phyloP scores from a whole-genome alignment of 1,140 invertebrate species.

The Pinna nobilis region DNA sequence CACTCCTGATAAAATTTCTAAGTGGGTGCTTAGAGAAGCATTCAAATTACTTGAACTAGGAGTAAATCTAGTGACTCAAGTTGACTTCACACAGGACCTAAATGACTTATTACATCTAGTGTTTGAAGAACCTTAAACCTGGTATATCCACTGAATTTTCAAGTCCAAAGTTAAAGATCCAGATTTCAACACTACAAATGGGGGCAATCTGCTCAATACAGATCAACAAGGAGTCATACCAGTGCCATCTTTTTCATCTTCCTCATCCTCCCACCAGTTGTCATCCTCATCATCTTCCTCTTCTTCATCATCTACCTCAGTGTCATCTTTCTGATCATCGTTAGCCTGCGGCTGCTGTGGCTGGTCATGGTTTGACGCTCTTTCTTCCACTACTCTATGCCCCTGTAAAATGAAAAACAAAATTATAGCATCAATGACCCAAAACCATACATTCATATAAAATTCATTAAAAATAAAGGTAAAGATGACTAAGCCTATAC shows the following conservation, averaged over 20 bases:
- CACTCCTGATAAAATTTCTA: too few relatives aligned
- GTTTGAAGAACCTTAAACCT: neutral
- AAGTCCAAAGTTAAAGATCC: too few relatives aligned
- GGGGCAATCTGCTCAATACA: neutral
- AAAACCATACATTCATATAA: neutral
- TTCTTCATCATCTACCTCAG: conserved; percentile 32
- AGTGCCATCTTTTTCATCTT: neutral
- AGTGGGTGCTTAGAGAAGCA: too few relatives aligned
- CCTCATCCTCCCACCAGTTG: conserved; percentile 18
- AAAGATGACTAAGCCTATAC: neutral
- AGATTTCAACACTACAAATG: neutral
- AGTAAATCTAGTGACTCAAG: too few relatives aligned
- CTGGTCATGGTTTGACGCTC: neutral
- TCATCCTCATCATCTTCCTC: conserved; percentile 33
- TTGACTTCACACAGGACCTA: too few relatives aligned
- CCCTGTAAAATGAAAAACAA: neutral
- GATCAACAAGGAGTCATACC: neutral
- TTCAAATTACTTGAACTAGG: too few relatives aligned
- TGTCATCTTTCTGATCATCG: conserved; percentile 36
- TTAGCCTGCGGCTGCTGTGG: conserved; percentile 31
- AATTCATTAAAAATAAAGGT: neutral
- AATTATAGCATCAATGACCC: neutral
- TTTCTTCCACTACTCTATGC: too few relatives aligned
- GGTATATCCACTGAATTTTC: too few relatives aligned
- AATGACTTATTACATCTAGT: neutral